Evolutionary conservation across 2,113 vertebrate genomes (phyloP).

Genomic region (Gobiocypris rarus): DNA sequence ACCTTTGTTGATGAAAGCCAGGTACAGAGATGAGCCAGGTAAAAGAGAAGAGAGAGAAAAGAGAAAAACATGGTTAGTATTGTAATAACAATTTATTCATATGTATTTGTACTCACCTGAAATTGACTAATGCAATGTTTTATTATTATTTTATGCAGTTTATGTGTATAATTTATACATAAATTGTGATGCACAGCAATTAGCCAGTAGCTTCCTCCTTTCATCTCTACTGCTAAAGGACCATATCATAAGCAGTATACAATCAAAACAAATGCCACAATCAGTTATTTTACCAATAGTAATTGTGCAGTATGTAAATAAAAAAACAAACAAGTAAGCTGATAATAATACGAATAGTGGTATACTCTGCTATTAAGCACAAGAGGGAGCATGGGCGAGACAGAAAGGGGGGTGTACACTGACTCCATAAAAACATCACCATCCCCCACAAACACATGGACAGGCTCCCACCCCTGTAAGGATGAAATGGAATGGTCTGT

Average conservation of each 20-base stretch:
- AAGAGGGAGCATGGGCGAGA: constrained; percentile 52
- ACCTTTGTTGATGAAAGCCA: constrained; percentile 71
- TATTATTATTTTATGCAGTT: too few species aligned
- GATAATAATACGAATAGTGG: neutral
- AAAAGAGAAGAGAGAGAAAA: constrained; percentile 37
- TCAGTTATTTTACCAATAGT: neutral
- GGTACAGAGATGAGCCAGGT: constrained; percentile 34
- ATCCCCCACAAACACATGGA: constrained; percentile 3
- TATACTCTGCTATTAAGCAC: constrained; percentile 3
- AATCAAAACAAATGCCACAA: neutral
- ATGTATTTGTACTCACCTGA: too few species aligned
- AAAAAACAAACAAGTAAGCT: neutral
- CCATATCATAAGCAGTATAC: neutral
- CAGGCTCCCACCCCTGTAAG: constrained; percentile 3
- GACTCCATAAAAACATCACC: neutral
- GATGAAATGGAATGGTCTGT: constrained; percentile 50
- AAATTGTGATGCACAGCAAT: neutral
- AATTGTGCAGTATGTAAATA: neutral
- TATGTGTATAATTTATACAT: neutral
- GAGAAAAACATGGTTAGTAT: neutral
- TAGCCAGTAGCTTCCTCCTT: too few species aligned
- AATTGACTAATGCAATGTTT: neutral
- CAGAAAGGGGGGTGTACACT: neutral
- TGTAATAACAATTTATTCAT: too few species aligned
- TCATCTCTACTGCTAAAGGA: neutral